These are phyloP conservation scores for Podiceps cristatus DNA, from an alignment of 2,113 vertebrate genomes.

Conservation along the genomic window DNA sequence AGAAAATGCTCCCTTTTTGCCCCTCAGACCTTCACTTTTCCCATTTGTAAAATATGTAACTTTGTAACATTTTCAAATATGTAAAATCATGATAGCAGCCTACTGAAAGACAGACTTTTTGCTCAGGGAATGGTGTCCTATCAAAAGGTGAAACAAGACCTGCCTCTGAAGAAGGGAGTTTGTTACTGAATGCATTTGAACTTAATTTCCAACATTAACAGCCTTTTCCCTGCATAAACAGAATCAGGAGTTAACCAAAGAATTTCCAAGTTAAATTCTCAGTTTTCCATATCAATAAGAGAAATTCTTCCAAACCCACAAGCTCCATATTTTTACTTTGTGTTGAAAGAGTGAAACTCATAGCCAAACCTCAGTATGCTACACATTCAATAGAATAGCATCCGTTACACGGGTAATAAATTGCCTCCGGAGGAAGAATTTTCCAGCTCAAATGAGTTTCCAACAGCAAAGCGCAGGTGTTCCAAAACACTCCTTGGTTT, in stretches of 20 bases:
- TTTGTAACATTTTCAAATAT: not conserved
- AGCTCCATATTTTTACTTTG: not conserved
- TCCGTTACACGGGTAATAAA: conserved; percentile 29
- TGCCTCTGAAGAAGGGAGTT: not conserved
- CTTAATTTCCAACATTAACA: conserved; percentile 37
- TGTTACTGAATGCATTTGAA: not conserved
- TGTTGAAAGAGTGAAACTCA: conserved; percentile 10
- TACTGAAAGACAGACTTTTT: not conserved
- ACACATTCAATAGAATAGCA: conserved; percentile 17
- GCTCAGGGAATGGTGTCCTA: not conserved
- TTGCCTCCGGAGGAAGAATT: conserved; percentile 29
- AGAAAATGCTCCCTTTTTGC: not conserved
- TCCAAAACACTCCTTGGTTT: conserved; percentile 4
- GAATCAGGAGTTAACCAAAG: not conserved
- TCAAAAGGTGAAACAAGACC: not conserved
- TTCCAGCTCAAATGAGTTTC: conserved; percentile 20
- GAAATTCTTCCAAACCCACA: conserved; percentile 23
- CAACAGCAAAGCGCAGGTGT: conserved; percentile 41
- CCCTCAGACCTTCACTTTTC: not conserved
- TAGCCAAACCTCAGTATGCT: conserved; percentile 25
- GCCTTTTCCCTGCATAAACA: conserved; percentile 24
- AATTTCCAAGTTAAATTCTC: conserved; percentile 44
- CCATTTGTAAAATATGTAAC: not conserved
- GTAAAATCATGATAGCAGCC: not conserved
- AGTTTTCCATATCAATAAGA: conserved; percentile 31